phyloP scores from a whole-genome alignment of 2,888 invertebrate species.

The Chouioia cunea region DNA sequence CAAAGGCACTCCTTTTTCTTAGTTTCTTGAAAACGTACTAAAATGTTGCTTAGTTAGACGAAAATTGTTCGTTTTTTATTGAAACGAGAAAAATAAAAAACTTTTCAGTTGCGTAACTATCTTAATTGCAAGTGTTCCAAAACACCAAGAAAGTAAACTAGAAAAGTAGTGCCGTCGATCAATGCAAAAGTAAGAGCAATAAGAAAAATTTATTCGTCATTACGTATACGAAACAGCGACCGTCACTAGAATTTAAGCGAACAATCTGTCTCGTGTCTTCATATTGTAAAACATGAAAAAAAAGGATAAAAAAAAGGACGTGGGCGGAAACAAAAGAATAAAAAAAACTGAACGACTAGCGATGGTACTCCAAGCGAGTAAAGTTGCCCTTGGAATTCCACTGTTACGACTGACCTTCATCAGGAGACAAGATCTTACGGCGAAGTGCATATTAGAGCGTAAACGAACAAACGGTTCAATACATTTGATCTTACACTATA shows the following conservation, averaged over 20 bases:
- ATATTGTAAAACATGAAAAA: background rate
- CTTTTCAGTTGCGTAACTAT: background rate
- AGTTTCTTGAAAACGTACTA: slow-evolving; percentile 18
- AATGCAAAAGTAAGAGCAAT: slow-evolving; percentile 28
- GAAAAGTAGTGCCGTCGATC: background rate
- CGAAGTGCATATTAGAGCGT: slow-evolving; percentile 40
- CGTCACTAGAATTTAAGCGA: slow-evolving; percentile 16
- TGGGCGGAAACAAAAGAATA: slow-evolving; percentile 13
- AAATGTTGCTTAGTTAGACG: background rate
- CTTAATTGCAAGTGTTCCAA: background rate
- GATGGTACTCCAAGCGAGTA: slow-evolving; percentile 31
- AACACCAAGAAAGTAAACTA: background rate
- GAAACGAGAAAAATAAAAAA: no score
- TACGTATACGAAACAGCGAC: slow-evolving; percentile 2
- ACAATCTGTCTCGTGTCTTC: slow-evolving; percentile 18
- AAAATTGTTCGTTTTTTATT: background rate
- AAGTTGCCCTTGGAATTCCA: slow-evolving; percentile 37
- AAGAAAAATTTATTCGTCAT: slow-evolving; percentile 1
- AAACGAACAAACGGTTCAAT: background rate
- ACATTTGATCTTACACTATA: no score
- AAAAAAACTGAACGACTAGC: slow-evolving; percentile 14
- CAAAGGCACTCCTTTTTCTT: background rate
- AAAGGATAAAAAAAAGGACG: slow-evolving; percentile 8
- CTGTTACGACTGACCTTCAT: slow-evolving; percentile 31
- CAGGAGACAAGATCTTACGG: slow-evolving; percentile 48